These are phyloP conservation scores for Polyommatus icarus DNA, from an alignment of 2,888 invertebrate species.

Conservation along the genomic window DNA sequence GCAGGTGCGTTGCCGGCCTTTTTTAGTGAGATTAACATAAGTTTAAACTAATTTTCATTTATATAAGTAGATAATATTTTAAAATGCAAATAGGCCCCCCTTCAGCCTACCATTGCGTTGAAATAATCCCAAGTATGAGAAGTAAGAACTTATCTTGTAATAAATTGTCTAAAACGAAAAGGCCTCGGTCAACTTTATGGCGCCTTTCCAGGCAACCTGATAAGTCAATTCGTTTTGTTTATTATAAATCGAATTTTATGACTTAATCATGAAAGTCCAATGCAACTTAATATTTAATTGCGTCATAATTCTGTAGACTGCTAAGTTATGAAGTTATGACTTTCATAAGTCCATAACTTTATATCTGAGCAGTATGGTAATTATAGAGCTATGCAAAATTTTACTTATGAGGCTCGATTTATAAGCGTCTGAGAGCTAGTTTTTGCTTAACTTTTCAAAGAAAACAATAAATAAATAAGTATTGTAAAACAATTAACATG, in stretches of 20 bases:
- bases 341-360: background rate
- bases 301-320: slow-evolving; percentile 3
- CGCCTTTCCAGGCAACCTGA: slow-evolving; percentile 20
- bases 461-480: no score
- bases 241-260: background rate
- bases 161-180: background rate
- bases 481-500: no score
- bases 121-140: slow-evolving; percentile 1
- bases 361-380: background rate
- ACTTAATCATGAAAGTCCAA: background rate
- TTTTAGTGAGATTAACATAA: no score
- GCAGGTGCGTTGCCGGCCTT: no score
- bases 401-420: background rate
- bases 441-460: no score
- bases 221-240: slow-evolving; percentile 17
- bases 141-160: slow-evolving; percentile 9
- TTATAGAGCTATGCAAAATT: background rate
- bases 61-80: no score
- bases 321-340: background rate
- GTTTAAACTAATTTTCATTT: no score
- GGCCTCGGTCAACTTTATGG: background rate
- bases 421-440: no score
- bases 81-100: background rate
- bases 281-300: slow-evolving; percentile 23
- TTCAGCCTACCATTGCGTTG: background rate